phyloP scores from a whole-genome alignment of 2,888 invertebrate genomes.

The Marronus borbonicus region DNA sequence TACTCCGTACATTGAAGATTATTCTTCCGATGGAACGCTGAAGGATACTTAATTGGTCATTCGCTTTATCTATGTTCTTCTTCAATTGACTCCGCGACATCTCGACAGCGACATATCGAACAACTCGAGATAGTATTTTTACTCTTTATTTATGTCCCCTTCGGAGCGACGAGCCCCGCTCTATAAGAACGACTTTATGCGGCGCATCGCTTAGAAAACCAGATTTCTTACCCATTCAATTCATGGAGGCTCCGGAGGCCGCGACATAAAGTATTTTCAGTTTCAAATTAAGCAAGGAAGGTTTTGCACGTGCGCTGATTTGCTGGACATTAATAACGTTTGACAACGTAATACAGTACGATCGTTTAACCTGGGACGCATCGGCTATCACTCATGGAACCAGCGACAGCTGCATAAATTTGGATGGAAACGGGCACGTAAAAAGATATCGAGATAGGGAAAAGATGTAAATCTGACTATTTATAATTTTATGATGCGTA shows the following conservation, averaged over 20 bases:
- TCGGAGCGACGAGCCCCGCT: neutral
- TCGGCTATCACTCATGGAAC: neutral
- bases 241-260: conserved; percentile 4
- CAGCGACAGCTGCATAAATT: conserved; percentile 1
- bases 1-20: too few species aligned
- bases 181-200: conserved; percentile 20
- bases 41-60: too few species aligned
- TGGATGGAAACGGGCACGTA: neutral
- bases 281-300: conserved; percentile 6
- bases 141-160: conserved; percentile 22
- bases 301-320: conserved; percentile 17
- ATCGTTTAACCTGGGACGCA: neutral
- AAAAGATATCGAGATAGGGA: neutral
- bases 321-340: neutral
- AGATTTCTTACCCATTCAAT: conserved; percentile 15
- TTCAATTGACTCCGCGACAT: neutral
- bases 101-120: neutral
- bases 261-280: conserved; percentile 7
- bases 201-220: conserved; percentile 19
- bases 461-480: neutral
- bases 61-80: neutral
- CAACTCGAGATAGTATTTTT: conserved; percentile 18
- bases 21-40: too few species aligned
- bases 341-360: neutral
- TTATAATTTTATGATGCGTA: neutral